Percentiles rank a stretch among this genome's conserved stretches.
Evolutionary conservation across 2,888 invertebrate genomes (phyloP).

Genomic region (Drosophila kuntzei): DNA sequence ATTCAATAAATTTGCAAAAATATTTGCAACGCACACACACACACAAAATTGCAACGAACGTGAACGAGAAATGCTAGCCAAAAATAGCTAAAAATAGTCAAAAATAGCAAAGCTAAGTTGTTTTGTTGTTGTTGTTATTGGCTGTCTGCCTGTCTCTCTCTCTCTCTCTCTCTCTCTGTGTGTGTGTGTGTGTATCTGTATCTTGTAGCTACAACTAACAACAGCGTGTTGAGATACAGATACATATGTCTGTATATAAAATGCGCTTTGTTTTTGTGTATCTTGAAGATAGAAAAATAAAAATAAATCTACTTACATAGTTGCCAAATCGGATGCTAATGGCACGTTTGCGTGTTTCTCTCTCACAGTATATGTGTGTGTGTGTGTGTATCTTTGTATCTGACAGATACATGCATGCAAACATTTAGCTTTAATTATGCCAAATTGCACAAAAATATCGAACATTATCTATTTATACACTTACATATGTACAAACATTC

Average conservation of each 20-base stretch:
- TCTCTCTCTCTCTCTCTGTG: constrained; percentile 3
- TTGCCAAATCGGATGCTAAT: constrained; percentile 55
- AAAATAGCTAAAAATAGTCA: constrained; percentile 27
- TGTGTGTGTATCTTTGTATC: constrained; percentile 31
- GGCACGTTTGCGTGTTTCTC: constrained; percentile 60
- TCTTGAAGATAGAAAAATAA: constrained; percentile 53
- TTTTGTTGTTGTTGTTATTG: neutral
- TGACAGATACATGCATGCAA: constrained; percentile 32
- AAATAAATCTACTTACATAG: constrained; percentile 35
- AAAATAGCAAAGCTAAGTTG: constrained; percentile 2
- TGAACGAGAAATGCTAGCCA: constrained; percentile 16
- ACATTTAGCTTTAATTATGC: constrained; percentile 56
- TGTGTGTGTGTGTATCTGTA: constrained; percentile 6
- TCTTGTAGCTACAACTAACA: constrained; percentile 15
- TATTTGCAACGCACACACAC: constrained; percentile 6
- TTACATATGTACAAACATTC: neutral
- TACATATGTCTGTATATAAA: constrained; percentile 17
- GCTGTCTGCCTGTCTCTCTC: neutral
- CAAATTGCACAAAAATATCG: constrained; percentile 48
- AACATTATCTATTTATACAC: constrained; percentile 34
- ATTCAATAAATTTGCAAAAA: constrained; percentile 39
- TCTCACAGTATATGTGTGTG: neutral
- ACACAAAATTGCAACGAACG: constrained; percentile 11
- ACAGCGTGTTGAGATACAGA: constrained; percentile 29
- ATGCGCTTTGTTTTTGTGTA: constrained; percentile 31